phyloP scores from a whole-genome alignment of 2,797 vertebrate species.

The Pygocentrus nattereri region DNA sequence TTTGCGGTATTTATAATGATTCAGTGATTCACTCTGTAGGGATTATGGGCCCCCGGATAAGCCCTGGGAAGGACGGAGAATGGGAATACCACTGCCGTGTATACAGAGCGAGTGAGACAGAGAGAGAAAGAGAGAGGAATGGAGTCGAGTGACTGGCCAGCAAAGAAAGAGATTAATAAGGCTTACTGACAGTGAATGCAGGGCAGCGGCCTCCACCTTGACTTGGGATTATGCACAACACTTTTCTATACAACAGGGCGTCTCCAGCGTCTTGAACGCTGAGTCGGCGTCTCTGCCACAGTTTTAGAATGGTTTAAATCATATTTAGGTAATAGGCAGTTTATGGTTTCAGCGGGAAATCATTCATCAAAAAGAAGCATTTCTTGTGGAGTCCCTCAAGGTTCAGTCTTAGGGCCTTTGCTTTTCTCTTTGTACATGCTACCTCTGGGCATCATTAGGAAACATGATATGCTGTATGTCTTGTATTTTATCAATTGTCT shows the following conservation, averaged over 20 bases:
- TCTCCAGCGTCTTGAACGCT: too few relatives aligned
- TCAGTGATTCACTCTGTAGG: conserved; percentile 8
- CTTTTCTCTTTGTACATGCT: too few relatives aligned
- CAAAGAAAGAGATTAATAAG: conserved; percentile 62
- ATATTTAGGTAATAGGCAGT: too few relatives aligned
- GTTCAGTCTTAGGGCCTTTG: too few relatives aligned
- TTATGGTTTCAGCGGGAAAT: too few relatives aligned
- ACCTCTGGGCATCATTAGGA: too few relatives aligned
- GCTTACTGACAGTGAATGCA: conserved; percentile 66
- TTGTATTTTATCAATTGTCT: too few relatives aligned
- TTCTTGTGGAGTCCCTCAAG: too few relatives aligned
- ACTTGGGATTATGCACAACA: conserved; percentile 26
- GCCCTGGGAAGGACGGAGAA: conserved; percentile 68
- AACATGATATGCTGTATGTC: too few relatives aligned
- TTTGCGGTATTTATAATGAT: conserved; percentile 5
- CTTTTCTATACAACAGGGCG: neutral
- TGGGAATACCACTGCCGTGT: neutral
- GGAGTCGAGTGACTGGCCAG: neutral
- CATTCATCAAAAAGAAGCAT: too few relatives aligned
- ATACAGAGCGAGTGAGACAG: conserved; percentile 35
- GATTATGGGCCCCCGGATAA: conserved; percentile 72
- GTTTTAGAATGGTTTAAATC: too few relatives aligned
- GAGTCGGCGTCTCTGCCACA: too few relatives aligned
- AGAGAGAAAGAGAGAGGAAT: neutral
- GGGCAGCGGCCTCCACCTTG: conserved; percentile 60